Evolutionary conservation across 2,113 vertebrate species (phyloP), one percentile per base, ranked within the genome.

Genomic region (Nothobranchius furzeri): DNA sequence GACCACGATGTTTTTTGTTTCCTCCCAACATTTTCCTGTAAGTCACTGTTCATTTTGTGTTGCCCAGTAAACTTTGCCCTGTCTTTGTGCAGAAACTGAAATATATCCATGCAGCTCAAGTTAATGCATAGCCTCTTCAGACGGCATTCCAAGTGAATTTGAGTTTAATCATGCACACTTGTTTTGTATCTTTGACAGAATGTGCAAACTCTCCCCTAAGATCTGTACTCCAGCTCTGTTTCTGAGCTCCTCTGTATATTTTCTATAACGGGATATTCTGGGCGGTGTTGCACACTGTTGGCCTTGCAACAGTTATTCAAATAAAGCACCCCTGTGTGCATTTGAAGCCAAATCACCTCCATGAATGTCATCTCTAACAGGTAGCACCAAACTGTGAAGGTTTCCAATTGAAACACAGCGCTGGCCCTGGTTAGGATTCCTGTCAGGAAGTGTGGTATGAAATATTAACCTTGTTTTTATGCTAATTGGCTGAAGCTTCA

Each of bases 391-490:
- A 17, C 51, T 20, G 24, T 0, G 2, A 35, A 49, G 64, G 55
- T 70, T 25, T 70, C 20, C 35, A 52, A 36, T 49, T 6, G 55
- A 46, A 43, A 58, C 59, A 30, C 73, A 50, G 30, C 6, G 20
- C 71, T 46, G 64, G 35, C 9, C 70, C 35, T 60, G 54, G 73
- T 88, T 84, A 70, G 70, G 66, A 90, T 88, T 91, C 81, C 68
- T 74, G 55, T 81, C 87, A 85, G 70, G 69, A 58, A 74, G 54
- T 47, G 42, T 54, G 60, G 72, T 62, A 84, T 88, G 61, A 88
- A 85, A 89, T 89, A 90, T 89, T 89, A 85, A 90, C 84, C 69
- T 86, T 85, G 81, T 84, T 87, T 84, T 88, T 61, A 9, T 79
- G 65, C 68, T 90, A 87, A 90, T 88, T 88, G 85, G 83, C 75